These are phyloP conservation scores for Hassar affinis DNA, from an alignment of 2,113 vertebrate species.

Conservation along the genomic window DNA sequence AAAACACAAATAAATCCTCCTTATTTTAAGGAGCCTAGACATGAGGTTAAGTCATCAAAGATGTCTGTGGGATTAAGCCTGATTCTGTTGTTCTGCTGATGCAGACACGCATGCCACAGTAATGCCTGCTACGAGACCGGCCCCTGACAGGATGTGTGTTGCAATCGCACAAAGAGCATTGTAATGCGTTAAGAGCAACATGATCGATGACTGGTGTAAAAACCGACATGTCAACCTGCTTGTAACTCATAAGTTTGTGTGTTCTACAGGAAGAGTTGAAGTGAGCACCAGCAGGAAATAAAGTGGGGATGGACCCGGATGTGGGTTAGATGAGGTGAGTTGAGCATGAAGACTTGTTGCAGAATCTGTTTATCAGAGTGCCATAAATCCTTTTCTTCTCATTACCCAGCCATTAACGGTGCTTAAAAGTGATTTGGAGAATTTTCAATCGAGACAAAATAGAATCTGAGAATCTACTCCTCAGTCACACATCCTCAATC, in stretches of 20 bases:
- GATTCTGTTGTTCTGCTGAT: conserved; percentile 8
- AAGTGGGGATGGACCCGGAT: conserved; percentile 65
- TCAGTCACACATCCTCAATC: neutral
- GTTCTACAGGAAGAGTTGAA: conserved; percentile 67
- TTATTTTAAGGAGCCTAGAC: neutral
- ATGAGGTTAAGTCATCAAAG: neutral
- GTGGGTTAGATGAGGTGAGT: conserved; percentile 59
- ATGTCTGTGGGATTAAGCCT: neutral
- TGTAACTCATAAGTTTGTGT: neutral
- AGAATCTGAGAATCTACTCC: neutral
- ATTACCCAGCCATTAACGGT: neutral
- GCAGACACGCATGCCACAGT: conserved; percentile 1
- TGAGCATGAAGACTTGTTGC: conserved; percentile 28
- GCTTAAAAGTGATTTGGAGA: neutral
- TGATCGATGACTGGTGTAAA: neutral
- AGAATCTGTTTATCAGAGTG: neutral
- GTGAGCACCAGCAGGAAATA: conserved; percentile 67
- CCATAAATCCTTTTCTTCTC: neutral
- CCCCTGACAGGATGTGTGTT: neutral
- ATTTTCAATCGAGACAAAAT: neutral
- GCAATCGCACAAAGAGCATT: neutral
- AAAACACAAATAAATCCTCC: neutral
- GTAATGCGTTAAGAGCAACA: neutral
- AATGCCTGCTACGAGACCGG: neutral
- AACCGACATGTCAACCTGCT: neutral